Evolutionary conservation across 2,888 invertebrate genomes (phyloP).

Genomic region (Molorchus minor): DNA sequence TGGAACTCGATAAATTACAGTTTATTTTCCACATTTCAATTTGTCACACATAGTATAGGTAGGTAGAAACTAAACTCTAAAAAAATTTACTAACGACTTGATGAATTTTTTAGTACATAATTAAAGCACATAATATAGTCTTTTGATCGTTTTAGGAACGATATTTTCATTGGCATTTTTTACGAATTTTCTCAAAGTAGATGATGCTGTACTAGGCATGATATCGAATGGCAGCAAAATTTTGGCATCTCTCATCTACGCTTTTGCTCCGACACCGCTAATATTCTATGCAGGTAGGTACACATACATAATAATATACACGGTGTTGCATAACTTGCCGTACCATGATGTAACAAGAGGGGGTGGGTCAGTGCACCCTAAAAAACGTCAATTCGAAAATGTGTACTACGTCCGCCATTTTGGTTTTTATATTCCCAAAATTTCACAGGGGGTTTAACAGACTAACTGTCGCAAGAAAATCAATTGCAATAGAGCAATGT

Average conservation of each 20-base stretch:
- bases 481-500: no score
- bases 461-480: no score
- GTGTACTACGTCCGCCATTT: no score
- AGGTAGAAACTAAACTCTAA: no score
- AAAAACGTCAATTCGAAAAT: no score
- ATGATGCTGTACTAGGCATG: conserved; percentile 57
- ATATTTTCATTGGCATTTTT: conserved; percentile 54
- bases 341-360: no score
- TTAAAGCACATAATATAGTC: background rate
- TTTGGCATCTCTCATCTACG: conserved; percentile 54
- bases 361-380: no score
- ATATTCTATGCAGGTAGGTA: conserved; percentile 57
- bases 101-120: background rate
- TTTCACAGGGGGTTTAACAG: no score
- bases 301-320: no score
- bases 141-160: conserved; percentile 47
- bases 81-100: no score
- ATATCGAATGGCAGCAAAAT: conserved; percentile 58
- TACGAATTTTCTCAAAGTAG: conserved; percentile 52
- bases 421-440: no score
- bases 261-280: conserved; percentile 52
- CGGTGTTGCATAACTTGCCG: no score
- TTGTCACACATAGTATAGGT: conserved; percentile 67
- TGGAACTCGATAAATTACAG: conserved; percentile 70
- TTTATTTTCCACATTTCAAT: conserved; percentile 67